Evolutionary conservation across 1,140 invertebrate species (phyloP), one percentile per base, ranked within the genome.

Genomic region (Laupala kohalensis): DNA sequence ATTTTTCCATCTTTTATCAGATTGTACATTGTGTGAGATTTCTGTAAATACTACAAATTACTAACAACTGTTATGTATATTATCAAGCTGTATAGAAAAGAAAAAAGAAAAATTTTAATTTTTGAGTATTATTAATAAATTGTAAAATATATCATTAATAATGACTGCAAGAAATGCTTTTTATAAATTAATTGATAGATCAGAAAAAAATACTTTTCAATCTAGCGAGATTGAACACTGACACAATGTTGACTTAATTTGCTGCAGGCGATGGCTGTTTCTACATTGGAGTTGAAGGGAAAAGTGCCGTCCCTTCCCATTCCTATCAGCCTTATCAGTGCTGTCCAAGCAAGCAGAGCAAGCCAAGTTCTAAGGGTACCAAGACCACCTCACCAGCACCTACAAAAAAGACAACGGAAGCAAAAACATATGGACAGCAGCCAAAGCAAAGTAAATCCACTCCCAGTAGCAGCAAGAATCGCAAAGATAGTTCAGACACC

Each of bases 201-300:
- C 37, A 53, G 37, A 53, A 13, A 13, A 9, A 4, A 53, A 13
- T 53, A 53, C 9, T 19, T 53, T 53, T 53, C 9, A 53, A 53
- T 19, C 37, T 13, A 13, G 37, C 9, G 37, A 19, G 19, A 53
- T 19, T 53, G 37, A 53, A 53, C 37, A 70, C 69, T 70, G 69
- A 70, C 69, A 30, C 69, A 64, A 25, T 70, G 69, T 70, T 70
- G 27, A 68, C 67, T 85, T 85, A 83, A 84, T 85, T 86, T 83
- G 81, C 82, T 86, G 86, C 90, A 94, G 91, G 92, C 90, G 91
- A 93, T 89, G 90, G 91, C 89, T 94, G 92, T 91, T 93, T 94
- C 90, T 92, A 92, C 90, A 91, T 94, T 86, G 92, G 91, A 86
- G 88, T 94, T 87, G 91, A 90, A 83, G 90, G 90, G 85, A 90